These are phyloP conservation scores for Pseudochromis fuscus DNA, from an alignment of 2,797 vertebrate genomes.

Conservation along the genomic window DNA sequence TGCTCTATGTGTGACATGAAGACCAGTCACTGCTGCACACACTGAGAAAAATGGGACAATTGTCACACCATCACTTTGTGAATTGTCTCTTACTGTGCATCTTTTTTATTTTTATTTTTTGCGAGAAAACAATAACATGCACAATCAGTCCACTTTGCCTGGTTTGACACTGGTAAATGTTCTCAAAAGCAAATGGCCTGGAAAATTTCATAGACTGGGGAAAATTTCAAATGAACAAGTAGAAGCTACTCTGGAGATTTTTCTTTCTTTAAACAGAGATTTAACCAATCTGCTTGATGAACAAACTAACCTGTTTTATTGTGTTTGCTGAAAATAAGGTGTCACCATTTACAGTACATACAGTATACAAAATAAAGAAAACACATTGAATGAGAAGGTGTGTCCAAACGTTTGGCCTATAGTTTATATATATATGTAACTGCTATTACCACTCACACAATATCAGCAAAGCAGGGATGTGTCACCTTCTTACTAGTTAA, in stretches of 20 bases:
- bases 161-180: not conserved
- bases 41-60: slow-evolving; percentile 18
- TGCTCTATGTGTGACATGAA: slow-evolving; percentile 41
- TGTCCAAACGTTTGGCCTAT: too few relatives aligned
- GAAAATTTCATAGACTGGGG: slow-evolving; percentile 5
- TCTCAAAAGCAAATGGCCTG: slow-evolving; percentile 25
- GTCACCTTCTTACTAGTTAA: too few relatives aligned
- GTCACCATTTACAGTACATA: not conserved
- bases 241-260: too few relatives aligned
- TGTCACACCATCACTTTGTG: slow-evolving; percentile 13
- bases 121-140: slow-evolving; percentile 16
- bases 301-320: too few relatives aligned
- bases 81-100: slow-evolving; percentile 28
- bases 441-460: not conserved
- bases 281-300: not conserved
- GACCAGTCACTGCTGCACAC: slow-evolving; percentile 24
- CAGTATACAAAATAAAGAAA: too few relatives aligned
- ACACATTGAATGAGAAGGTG: too few relatives aligned
- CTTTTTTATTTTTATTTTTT: slow-evolving; percentile 12
- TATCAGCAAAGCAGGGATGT: not conserved
- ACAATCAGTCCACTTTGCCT: slow-evolving; percentile 9
- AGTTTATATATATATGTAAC: not conserved
- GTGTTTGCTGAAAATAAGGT: too few relatives aligned
- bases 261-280: too few relatives aligned
- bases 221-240: not conserved